phyloP scores from a whole-genome alignment of 1,140 invertebrate genomes.

The Zaprionus lachaisei region DNA sequence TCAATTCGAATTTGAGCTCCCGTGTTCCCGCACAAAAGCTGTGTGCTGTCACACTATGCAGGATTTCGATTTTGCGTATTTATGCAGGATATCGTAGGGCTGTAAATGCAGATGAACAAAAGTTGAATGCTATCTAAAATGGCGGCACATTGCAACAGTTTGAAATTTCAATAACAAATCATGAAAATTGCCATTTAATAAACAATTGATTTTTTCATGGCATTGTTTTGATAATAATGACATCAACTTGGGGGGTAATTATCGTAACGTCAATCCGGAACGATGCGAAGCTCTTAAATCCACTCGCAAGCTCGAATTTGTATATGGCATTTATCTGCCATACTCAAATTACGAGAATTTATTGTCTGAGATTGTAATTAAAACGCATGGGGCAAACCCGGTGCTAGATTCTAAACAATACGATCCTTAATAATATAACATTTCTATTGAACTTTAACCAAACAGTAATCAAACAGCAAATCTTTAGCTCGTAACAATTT shows the following conservation, averaged over 20 bases:
- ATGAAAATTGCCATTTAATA: background rate
- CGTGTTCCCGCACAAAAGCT: conserved; percentile 15
- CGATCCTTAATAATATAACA: background rate
- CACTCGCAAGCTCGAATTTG: background rate
- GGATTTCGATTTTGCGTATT: background rate
- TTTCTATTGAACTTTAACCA: background rate
- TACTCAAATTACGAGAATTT: conserved; percentile 10
- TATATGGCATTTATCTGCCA: background rate
- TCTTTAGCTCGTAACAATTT: background rate
- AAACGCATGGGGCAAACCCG: background rate
- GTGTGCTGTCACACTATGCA: background rate
- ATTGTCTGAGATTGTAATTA: background rate
- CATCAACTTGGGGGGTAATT: conserved; percentile 18
- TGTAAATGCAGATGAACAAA: background rate
- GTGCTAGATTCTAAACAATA: background rate
- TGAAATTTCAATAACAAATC: background rate
- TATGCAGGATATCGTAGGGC: background rate
- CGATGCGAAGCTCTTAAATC: conserved; percentile 15
- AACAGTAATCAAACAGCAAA: background rate
- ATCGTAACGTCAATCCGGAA: conserved; percentile 1
- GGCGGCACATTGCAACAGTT: background rate
- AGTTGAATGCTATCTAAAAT: background rate
- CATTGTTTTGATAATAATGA: conserved; percentile 11
- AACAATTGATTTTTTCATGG: background rate
- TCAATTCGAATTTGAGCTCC: background rate